Evolutionary conservation across 2,888 invertebrate genomes (phyloP), one percentile per base, ranked within the genome.

Genomic region (Leuctra nigra): DNA sequence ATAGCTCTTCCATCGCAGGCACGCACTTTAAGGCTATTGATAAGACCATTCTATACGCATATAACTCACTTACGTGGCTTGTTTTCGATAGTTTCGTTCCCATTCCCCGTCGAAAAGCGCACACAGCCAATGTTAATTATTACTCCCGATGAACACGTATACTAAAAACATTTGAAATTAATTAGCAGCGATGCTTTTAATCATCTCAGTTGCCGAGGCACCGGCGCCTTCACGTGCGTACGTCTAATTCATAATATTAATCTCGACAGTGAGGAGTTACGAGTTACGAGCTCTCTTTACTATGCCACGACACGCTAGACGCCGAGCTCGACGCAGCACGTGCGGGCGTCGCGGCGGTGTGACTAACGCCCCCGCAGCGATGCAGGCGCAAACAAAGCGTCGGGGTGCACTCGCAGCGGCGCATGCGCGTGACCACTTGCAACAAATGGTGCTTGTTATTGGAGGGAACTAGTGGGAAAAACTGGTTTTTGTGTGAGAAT

Each of bases 301-400:
- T 29, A 11, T 6, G 6, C 29, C 7, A 29, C 29, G 29, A 11
- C 41, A 41, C 20, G 41, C 41, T 18, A 16, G 41, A 18, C 41
- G 29, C 29, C 29, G 29, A 7, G 11, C 29, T 11, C 36, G 36
- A 36, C 36, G 36, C 7, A 4, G 20, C 41, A 16, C 41, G 18
- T 29, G 29, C 41, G 16, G 9, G 18, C 20, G 18, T 20, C 16
- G 41, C 16, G 20, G 18, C 36, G 41, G 18, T 41, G 16, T 41
- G 41, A 41, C 41, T 41, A 16, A 41, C 41, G 20, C 41, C 41
- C 41, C 41, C 41, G 41, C 41, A 41, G n/a, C n/a, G 4, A 36
- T 16, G 4, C 36, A n/a, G n/a, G 36, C 36, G 13, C 36, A 16
- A 36, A 36, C 36, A 36, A 36, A n/a, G 36, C 41, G 41, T 4